A percentile compares a stretch with the other conserved stretches of the same genome.
These are phyloP conservation scores for Euplagia quadripunctaria DNA, from an alignment of 2,888 invertebrate genomes.

Conservation along the genomic window DNA sequence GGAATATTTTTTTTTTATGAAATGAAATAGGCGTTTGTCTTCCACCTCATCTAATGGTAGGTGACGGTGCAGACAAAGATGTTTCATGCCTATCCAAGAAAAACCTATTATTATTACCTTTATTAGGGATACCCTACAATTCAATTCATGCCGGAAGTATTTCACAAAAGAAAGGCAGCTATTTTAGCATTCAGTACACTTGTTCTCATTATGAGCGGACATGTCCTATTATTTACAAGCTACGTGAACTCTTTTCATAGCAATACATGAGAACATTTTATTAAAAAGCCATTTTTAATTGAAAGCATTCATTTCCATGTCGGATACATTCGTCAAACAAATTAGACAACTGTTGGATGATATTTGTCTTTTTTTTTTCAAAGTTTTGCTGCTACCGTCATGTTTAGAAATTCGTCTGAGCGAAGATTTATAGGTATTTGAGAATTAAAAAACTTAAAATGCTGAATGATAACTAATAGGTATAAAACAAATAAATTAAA, in stretches of 20 bases:
- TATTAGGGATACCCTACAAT: background rate
- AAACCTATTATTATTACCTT: too few relatives aligned
- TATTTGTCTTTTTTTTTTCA: too few relatives aligned
- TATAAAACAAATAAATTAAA: too few relatives aligned
- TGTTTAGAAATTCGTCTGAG: background rate
- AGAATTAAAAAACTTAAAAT: background rate
- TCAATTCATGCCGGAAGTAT: conserved; percentile 39
- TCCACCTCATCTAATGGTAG: too few relatives aligned
- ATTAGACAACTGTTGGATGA: background rate
- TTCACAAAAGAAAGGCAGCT: conserved; percentile 52
- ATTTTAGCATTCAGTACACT: conserved; percentile 62
- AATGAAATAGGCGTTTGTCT: too few relatives aligned
- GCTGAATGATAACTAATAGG: too few relatives aligned
- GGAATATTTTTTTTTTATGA: too few relatives aligned
- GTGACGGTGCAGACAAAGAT: too few relatives aligned
- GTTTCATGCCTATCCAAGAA: too few relatives aligned
- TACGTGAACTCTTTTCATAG: conserved; percentile 56
- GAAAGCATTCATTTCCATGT: conserved; percentile 35
- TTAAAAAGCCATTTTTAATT: conserved; percentile 44
- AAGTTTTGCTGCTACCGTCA: background rate
- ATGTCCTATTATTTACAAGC: conserved; percentile 60
- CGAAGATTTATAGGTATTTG: background rate
- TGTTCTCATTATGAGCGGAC: conserved; percentile 59
- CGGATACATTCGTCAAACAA: conserved; percentile 23
- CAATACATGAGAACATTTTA: conserved; percentile 41